Conservation (phyloP, 2,888 invertebrate species). For the Drosophila colorata region DNA sequence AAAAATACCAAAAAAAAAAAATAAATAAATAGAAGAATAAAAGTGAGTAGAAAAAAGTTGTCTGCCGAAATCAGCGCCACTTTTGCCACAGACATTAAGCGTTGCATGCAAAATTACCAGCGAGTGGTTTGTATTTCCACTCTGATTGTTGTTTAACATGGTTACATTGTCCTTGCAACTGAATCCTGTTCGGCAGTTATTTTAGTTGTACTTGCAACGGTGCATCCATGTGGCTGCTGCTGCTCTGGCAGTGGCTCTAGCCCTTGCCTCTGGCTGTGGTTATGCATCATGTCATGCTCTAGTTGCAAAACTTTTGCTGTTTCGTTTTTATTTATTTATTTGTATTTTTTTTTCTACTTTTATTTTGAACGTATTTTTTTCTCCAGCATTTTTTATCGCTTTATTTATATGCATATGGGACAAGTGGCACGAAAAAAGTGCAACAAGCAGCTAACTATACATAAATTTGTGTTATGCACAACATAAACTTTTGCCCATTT, state of each 20-base stretch:
- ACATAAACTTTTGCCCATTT: slow-evolving; percentile 62
- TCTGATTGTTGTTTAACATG: slow-evolving; percentile 81
- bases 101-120: slow-evolving; percentile 83
- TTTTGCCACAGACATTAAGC: slow-evolving; percentile 80
- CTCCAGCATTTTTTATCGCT: slow-evolving; percentile 53
- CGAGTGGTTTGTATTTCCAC: slow-evolving; percentile 81
- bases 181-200: slow-evolving; percentile 67
- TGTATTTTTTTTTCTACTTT: slow-evolving; percentile 32
- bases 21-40: not conserved
- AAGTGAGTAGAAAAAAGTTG: slow-evolving; percentile 50
- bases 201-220: slow-evolving; percentile 52
- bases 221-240: slow-evolving; percentile 50
- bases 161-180: slow-evolving; percentile 79
- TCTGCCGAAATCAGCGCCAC: slow-evolving; percentile 78
- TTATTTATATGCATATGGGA: slow-evolving; percentile 72
- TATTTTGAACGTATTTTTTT: not conserved
- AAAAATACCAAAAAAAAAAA: slow-evolving; percentile 16
- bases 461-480: slow-evolving; percentile 71
- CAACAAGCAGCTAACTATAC: slow-evolving; percentile 58
- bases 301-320: slow-evolving; percentile 71
- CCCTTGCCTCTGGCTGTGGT: slow-evolving; percentile 48
- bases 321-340: slow-evolving; percentile 32
- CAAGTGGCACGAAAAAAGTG: slow-evolving; percentile 66
- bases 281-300: slow-evolving; percentile 78
- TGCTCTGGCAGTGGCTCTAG: slow-evolving; percentile 16